phyloP scores from a whole-genome alignment of 2,113 vertebrate genomes.

The Sinocyclocheilus anshuiensis region DNA sequence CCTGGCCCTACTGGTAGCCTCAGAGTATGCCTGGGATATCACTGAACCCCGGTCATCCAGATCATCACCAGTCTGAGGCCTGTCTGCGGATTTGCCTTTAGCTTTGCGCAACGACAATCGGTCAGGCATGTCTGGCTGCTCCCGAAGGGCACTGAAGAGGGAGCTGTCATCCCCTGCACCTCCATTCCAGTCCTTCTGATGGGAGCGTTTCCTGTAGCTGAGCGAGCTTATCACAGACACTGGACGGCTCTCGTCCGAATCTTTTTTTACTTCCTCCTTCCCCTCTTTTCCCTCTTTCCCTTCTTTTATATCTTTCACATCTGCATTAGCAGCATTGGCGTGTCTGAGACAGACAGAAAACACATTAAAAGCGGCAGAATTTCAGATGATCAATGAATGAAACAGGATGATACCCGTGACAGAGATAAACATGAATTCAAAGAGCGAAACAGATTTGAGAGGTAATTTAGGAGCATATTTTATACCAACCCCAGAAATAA shows the following conservation, averaged over 20 bases:
- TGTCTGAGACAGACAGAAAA: slow-evolving; percentile 67
- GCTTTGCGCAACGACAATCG: slow-evolving; percentile 77
- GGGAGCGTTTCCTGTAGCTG: slow-evolving; percentile 91
- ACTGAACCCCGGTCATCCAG: slow-evolving; percentile 76
- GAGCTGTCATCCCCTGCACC: slow-evolving; percentile 86
- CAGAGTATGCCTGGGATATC: slow-evolving; percentile 83
- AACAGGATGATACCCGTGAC: slow-evolving; percentile 10
- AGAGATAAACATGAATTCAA: slow-evolving; percentile 23
- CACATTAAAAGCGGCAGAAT: slow-evolving; percentile 21
- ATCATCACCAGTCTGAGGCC: slow-evolving; percentile 66
- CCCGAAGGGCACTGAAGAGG: slow-evolving; percentile 86
- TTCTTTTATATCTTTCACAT: slow-evolving; percentile 72
- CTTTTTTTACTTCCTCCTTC: slow-evolving; percentile 67
- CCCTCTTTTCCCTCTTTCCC: slow-evolving; percentile 67
- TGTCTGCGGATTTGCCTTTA: slow-evolving; percentile 69
- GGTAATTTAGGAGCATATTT: slow-evolving; percentile 24
- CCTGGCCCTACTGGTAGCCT: slow-evolving; percentile 77
- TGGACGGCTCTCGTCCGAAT: slow-evolving; percentile 79
- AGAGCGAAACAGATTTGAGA: slow-evolving; percentile 13
- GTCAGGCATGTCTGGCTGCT: slow-evolving; percentile 81
- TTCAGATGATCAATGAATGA: slow-evolving; percentile 39
- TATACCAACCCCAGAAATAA: slow-evolving; percentile 12
- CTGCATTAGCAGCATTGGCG: slow-evolving; percentile 68
- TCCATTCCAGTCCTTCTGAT: slow-evolving; percentile 91
- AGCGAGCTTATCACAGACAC: slow-evolving; percentile 89